Evolutionary conservation across 2,113 vertebrate species (phyloP).

Genomic region (Aramus guarauna): DNA sequence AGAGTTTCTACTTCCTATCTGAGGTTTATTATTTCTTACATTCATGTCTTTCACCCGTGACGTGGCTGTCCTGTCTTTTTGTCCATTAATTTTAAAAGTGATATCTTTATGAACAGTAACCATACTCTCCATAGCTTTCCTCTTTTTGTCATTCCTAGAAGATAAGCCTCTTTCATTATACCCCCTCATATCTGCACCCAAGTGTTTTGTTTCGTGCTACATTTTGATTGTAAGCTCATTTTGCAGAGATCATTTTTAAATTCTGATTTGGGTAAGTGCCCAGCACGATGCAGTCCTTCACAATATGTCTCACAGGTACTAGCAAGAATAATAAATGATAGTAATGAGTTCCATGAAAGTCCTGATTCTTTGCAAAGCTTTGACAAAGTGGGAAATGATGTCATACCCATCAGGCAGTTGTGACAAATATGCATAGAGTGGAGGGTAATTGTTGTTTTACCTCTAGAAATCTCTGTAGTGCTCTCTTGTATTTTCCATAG

Average conservation of each 20-base stretch:
- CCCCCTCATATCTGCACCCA: neutral
- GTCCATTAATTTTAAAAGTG: neutral
- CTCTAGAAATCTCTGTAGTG: slow-evolving; percentile 11
- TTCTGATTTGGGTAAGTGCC: neutral
- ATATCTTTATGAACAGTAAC: neutral
- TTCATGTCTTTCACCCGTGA: neutral
- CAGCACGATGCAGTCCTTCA: neutral
- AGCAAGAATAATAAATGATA: neutral
- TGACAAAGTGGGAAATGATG: neutral
- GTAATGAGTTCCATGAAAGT: neutral
- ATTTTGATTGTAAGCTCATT: neutral
- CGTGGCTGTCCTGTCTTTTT: neutral
- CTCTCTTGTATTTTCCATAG: slow-evolving; percentile 25
- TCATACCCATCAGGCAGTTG: neutral
- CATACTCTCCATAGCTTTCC: neutral
- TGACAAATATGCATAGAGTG: neutral
- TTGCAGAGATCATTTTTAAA: neutral
- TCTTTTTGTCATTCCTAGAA: neutral
- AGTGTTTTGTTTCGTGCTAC: neutral
- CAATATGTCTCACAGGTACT: neutral
- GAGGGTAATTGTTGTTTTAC: neutral
- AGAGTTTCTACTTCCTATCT: neutral
- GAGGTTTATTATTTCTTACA: neutral
- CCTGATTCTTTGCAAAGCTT: neutral
- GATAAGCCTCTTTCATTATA: neutral